phyloP scores from a whole-genome alignment of 2,888 invertebrate genomes.

The Lucinisca nassula region DNA sequence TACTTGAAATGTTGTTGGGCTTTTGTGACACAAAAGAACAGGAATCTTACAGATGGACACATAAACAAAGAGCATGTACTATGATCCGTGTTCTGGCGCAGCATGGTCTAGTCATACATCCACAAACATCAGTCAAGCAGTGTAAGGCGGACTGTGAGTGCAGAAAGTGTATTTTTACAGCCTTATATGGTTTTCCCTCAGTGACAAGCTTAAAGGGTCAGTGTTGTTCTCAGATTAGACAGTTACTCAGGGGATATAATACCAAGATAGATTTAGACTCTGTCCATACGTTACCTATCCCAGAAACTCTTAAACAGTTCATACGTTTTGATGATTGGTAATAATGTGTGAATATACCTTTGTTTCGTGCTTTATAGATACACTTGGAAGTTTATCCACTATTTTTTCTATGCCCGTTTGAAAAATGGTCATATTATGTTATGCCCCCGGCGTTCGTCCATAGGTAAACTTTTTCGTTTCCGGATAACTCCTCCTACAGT shows the following conservation, averaged over 20 bases:
- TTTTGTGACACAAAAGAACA: constrained; percentile 30
- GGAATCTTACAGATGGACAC: constrained; percentile 15
- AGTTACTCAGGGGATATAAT: constrained; percentile 7
- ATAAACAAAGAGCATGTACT: constrained; percentile 25
- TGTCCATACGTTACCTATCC: constrained; percentile 34
- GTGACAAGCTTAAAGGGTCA: constrained; percentile 44
- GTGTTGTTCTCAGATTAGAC: constrained; percentile 53
- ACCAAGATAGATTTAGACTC: background rate
- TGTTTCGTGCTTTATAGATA: background rate
- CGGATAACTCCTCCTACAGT: too few species aligned
- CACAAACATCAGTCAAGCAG: constrained; percentile 25
- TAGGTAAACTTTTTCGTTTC: too few species aligned
- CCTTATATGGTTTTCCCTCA: constrained; percentile 19
- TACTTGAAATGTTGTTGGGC: constrained; percentile 39
- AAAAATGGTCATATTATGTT: too few species aligned
- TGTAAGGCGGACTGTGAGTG: constrained; percentile 48
- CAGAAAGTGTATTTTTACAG: constrained; percentile 49
- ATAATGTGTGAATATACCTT: too few species aligned
- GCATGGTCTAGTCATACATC: constrained; percentile 45
- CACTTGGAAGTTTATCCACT: too few species aligned
- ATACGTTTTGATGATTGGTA: constrained; percentile 49
- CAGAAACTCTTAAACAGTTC: constrained; percentile 29
- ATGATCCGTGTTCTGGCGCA: constrained; percentile 31
- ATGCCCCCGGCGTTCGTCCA: too few species aligned
- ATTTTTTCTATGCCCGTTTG: too few species aligned